Evolutionary conservation across 2,888 invertebrate species (phyloP), one percentile per base, ranked within the genome.

Genomic region (Lepeophtheirus nordmannii): DNA sequence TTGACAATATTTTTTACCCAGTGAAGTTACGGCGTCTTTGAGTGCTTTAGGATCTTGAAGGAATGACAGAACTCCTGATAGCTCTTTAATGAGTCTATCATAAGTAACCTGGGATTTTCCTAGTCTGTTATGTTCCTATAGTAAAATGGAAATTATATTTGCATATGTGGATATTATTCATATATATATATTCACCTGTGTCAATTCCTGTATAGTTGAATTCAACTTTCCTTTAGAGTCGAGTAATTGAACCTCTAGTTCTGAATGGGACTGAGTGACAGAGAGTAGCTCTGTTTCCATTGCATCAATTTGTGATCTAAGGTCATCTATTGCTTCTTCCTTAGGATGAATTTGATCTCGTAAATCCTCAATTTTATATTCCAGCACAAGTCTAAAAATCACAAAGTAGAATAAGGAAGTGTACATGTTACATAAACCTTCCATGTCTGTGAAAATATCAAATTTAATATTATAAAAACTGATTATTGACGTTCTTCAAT

Each of bases 281-380:
- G 39, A 37, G 65, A 23, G 56, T 22, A 63, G 38, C 30, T 66
- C 61, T 17, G 30, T 46, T 37, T 67, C 65, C 59, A 69, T 68
- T 38, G 67, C 67, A 40, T 67, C 64, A 62, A 69, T 68, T 58
- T 68, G 68, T 12, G 65, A 63, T 1, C 59, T 39, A 10, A 67
- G 56, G 23, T 67, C 65, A 11, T 68, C 67, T 10, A 69, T 64
- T 10, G 65, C 23, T 40, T 64, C 22, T 38, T 67, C 65, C 39
- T 67, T 82, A 1, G 91, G 91, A 73, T 89, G 88, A 72, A 93
- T 88, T 75, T 86, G 84, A 72, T 84, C 84, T 74, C 88, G 87
- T 23, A 92, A 75, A 72, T 93, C 91, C 39, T 85, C 84, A 68
- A 93, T 89, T 76, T 90, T 90, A 74, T 89, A 89, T 73, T 88